Evolutionary conservation across 2,113 vertebrate genomes (phyloP), one percentile per base, ranked within the genome.

Genomic region (Lagopus leucura): DNA sequence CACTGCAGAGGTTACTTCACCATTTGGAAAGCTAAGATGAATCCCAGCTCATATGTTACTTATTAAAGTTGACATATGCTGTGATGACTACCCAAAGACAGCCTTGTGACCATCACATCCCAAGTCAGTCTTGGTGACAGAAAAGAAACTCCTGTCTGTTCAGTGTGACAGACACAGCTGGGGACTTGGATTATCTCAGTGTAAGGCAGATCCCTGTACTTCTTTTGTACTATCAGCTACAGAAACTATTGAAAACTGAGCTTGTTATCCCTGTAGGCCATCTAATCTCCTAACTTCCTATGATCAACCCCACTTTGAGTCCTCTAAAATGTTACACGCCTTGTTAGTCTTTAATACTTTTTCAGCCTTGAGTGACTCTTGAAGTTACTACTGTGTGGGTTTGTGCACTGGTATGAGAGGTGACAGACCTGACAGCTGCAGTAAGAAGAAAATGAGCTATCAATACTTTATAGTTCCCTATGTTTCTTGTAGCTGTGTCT

Each of bases 161-260:
- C 13, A 1, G 40, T 18, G 25, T 86, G 48, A 20, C 61, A 34
- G 3, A 8, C 2, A 0, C 0, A 42, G 1, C 43, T 1, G 2
- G 32, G 12, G 6, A 11, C 60, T 30, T 22, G 43, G 5, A 7
- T 65, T 15, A 6, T 22, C 43, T 22, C 66, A 14, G 18, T 1
- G 30, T 25, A 47, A 61, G 43, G 21, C 63, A 72, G 38, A 11
- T 42, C 20, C 2, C 0, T 5, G 55, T 3, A 34, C 61, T 86
- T 50, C 27, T 66, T 75, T 50, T 11, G 10, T 13, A 2, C 32
- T 32, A 2, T 10, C 54, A 71, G 21, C 40, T 73, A 1, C 28
- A 38, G 86, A 52, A 60, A 15, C 21, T 57, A 2, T 0, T n/a
- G 58, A 43, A 65, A 89, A 9, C 28, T 87, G 58, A 42, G 3